Conservation (phyloP, 1,140 invertebrate genomes). For the Heliconius melpomene region DNA sequence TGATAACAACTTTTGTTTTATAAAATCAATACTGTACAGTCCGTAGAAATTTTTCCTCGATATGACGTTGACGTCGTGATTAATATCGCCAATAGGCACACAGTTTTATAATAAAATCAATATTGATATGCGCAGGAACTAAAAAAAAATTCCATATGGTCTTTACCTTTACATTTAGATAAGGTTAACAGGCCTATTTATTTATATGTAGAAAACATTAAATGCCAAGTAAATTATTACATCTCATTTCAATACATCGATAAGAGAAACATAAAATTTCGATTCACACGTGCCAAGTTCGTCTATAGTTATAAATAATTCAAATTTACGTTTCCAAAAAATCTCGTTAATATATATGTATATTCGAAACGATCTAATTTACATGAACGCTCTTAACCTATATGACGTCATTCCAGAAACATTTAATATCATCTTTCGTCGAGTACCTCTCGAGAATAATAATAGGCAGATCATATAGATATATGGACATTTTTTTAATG, state of each 20-base stretch:
- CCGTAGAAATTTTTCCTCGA: neutral
- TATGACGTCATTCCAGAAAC: neutral
- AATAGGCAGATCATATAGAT: neutral
- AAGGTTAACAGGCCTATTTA: neutral
- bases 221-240: neutral
- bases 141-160: neutral
- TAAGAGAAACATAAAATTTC: neutral
- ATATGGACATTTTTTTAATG: neutral
- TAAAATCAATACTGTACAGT: neutral
- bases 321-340: neutral
- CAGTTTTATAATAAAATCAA: neutral
- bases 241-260: neutral
- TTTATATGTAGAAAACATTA: too few relatives aligned
- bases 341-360: neutral
- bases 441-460: constrained; percentile 3
- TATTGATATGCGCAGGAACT: neutral
- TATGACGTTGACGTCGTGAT: neutral
- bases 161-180: neutral
- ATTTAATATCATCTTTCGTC: neutral
- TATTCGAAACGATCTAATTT: neutral
- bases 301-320: neutral
- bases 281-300: neutral
- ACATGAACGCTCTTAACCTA: neutral
- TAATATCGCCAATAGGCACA: neutral
- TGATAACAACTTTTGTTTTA: neutral